Evolutionary conservation across 2,113 vertebrate genomes (phyloP), one percentile per base, ranked within the genome.

Genomic region (Sinocyclocheilus maitianheensis): DNA sequence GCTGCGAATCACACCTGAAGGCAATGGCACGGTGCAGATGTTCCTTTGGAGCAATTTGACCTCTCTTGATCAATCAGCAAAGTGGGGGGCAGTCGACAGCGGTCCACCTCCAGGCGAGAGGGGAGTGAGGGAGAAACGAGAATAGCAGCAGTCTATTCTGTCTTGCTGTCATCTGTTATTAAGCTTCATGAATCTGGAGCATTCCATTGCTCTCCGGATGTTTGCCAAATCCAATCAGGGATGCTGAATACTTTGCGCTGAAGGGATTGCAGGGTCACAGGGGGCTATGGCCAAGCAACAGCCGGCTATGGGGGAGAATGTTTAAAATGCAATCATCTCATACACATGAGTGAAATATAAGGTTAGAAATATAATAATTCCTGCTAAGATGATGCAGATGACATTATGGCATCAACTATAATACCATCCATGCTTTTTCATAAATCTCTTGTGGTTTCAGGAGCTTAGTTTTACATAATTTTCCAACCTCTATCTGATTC

Each of bases 151-250:
- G 67, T 81, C 51, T 30, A 71, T 80, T 81, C 37, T 63, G 85
- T 80, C 65, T 80, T 13, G 74, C 74, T 85, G 84, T 86, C 79
- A 82, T 51, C 71, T 82, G 58, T 86, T 26, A 63, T 86, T 86
- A 86, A 63, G 78, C 67, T 53, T 46, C 55, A 62, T 62, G 53
- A 76, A 82, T 63, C 79, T 65, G 40, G 69, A 82, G 71, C 83
- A 30, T 76, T 85, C 58, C 24, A 37, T 55, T n/a, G 22, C 62
- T 85, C 62, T 51, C 69, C 30, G 71, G 83, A 88, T 85, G 87
- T 76, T 85, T 67, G 62, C 43, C 71, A 88, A 88, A 88, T 87
- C 81, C 81, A 84, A 79, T 84, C 86, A 84, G 18, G 8, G 34
- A 79, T 84, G 81, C 65, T 72, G 74, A 87, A 84, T 83, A 72